A percentile compares a stretch with the other conserved stretches of the same genome.
Conservation (phyloP, 2,888 invertebrate genomes). For the Quadriops clusia region DNA sequence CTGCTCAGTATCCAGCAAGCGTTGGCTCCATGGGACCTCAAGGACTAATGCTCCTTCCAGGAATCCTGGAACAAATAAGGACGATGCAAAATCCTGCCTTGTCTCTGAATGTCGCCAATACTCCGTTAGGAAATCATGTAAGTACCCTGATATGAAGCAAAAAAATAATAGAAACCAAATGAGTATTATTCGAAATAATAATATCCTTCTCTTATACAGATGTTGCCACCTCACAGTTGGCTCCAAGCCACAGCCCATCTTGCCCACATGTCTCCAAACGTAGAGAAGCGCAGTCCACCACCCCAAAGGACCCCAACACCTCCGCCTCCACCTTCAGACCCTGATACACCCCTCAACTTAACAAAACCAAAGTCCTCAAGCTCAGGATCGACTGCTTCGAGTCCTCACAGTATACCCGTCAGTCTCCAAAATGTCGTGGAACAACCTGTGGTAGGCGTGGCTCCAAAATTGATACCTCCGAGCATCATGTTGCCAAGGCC, state of each 20-base stretch:
- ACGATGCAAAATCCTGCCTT: constrained; percentile 29
- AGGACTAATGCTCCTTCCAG: constrained; percentile 56
- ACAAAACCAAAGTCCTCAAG: constrained; percentile 57
- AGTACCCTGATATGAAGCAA: constrained; percentile 15
- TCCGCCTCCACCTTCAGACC: constrained; percentile 39
- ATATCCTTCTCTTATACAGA: constrained; percentile 28
- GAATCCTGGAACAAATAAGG: constrained; percentile 53
- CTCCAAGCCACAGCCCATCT: constrained; percentile 63
- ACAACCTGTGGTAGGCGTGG: constrained; percentile 44
- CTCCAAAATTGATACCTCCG: constrained; percentile 46
- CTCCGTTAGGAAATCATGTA: constrained; percentile 33
- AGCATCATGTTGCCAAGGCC: constrained; percentile 47
- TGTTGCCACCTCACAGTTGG: constrained; percentile 47
- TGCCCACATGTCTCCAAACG: constrained; percentile 51
- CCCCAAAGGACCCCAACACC: constrained; percentile 31
- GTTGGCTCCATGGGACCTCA: constrained; percentile 42
- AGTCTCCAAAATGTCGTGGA: constrained; percentile 36
- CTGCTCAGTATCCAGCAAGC: constrained; percentile 38
- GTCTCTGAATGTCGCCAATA: constrained; percentile 29
- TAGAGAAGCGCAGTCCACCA: constrained; percentile 31
- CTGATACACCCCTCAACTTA: constrained; percentile 78
- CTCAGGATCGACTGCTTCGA: constrained; percentile 43
- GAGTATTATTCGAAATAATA: background rate
- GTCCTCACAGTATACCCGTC: constrained; percentile 36
- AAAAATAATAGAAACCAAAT: background rate